Evolutionary conservation across 2,113 vertebrate species (phyloP), one percentile per base, ranked within the genome.

Genomic region (Aldabrachelys gigantea): DNA sequence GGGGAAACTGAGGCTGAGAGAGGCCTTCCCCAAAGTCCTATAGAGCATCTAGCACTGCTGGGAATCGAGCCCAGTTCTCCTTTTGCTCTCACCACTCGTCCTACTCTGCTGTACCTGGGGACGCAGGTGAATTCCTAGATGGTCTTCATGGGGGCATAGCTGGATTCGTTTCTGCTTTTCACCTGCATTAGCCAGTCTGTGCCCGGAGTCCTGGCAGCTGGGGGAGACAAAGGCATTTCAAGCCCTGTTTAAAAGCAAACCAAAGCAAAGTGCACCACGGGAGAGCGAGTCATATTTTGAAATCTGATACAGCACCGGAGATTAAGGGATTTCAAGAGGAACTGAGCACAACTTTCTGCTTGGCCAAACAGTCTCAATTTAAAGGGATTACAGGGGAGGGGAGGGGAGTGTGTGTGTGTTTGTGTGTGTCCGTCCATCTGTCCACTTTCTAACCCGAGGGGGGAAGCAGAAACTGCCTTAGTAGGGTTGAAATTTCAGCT

Each of bases 291-390:
- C n/a, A 87, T 86, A 85, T 90, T 95, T 88, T 91, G 97, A 95
- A 96, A 96, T 44, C 85, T 75, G 94, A 87, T 91, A 44, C 4
- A 41, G 84, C 47, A 62, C 93, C 86, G 91, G 62, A 35, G 65
- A 2, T 27, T 35, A 88, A 92, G 89, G 69, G 87, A 87, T 92
- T 52, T 25, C 62, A 25, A 38, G 31, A 25, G 31, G 75, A 19
- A n/a, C 35, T 8, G 31, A n/a, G 35, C n/a, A 24, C 29, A 85
- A 49, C 59, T 85, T 59, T n/a, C 52, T 38, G 22, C 9, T 38
- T 11, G 29, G 38, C 12, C 38, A 21, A 65, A 29, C 6, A 8
- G 62, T 87, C 44, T 79, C 44, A 1, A 9, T 38, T 89, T 17
- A 52, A 80, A 81, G 27, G 1, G 24, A 80, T 57, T 83, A 21